Base-by-base conservation (phyloP, 2,797 vertebrate genomes). In the Tarsius wallacei region DNA sequence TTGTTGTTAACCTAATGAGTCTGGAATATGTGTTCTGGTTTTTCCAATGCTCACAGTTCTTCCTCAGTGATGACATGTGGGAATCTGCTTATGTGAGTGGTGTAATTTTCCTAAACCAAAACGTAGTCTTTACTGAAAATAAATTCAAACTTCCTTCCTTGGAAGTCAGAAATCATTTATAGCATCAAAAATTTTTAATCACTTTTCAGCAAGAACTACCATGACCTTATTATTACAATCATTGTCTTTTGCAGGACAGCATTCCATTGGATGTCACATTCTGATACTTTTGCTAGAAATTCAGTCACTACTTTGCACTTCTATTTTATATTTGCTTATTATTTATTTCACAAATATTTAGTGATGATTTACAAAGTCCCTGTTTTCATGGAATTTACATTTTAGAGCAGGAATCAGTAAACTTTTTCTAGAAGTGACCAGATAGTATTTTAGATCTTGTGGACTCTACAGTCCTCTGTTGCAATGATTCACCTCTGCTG, bases 71-170 rank as follows among this genome's bases (percentile, higher is more conserved):
- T 5, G 47, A 13, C n/a, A 61, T 61, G 53, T 73, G 33, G 59
- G 66, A 49, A 71, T 13, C 64, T 61, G 26, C 61, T 91, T 84
- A 61, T 77, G 28, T 5, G 15, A 71, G 36, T 90, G 26, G 49
- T 31, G 28, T 55, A n/a, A 10, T 85, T 91, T 87, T 92, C 55
- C 73, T 94, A 89, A 96, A 90, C 53, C 22, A 13, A 93, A 92
- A 64, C 36, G 10, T 22, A 12, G 15, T 76, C 53, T 89, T 80
- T 63, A 17, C n/a, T 85, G 89, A 90, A 96, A 86, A 70, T 91
- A 49, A 89, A 71, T 57, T 92, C 31, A 89, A 55, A 51, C 28
- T 53, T 51, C 24, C 49, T 82, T 6, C 28, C 74, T 64, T 15
- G 19, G 59, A 42, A 91, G 22, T 74, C 21, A 89, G 86, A 70